Evolutionary conservation across 2,888 invertebrate genomes (phyloP), one percentile per base, ranked within the genome.

Genomic region (Aphidius colemani): DNA sequence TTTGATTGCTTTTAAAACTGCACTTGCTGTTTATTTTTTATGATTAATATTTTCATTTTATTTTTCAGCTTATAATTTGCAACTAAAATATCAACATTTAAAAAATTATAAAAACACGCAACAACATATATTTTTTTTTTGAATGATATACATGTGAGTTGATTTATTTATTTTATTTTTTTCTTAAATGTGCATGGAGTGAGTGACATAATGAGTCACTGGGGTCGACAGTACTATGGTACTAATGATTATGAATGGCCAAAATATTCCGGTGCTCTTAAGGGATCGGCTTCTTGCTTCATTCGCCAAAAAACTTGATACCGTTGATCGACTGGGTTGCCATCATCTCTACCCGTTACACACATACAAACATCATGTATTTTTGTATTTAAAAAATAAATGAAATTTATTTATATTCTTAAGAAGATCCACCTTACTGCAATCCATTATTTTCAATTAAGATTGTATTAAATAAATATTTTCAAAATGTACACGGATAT

Each of bases 161-260:
- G 48, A 46, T 57, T 57, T 46, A 53, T 41, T 40, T 30, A 53
- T n/a, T 40, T 41, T 41, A 9, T 40, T 10, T 53, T 57, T 45
- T 11, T 43, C 30, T 13, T 46, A 30, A 30, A 30, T 30, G 30
- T 30, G 45, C 30, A 57, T 57, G 56, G 30, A 44, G 7, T 69
- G 71, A 76, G 73, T 77, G 77, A 77, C 75, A 75, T 77, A 77
- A 77, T 77, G 75, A 75, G 75, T 74, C 73, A 71, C 71, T 69
- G 67, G 66, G 69, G 71, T 67, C 73, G 75, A 75, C 76, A 71
- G 70, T 70, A 75, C 74, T 70, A 73, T 73, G 71, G 70, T 65
- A 72, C 74, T 78, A 78, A 78, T 77, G 77, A 78, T 77, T 77
- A 78, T 74, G 76, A 77, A 78, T 78, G 77, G 72, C 70, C 66